Conservation (phyloP, 2,797 vertebrate genomes). For the Babyrousa celebensis region DNA sequence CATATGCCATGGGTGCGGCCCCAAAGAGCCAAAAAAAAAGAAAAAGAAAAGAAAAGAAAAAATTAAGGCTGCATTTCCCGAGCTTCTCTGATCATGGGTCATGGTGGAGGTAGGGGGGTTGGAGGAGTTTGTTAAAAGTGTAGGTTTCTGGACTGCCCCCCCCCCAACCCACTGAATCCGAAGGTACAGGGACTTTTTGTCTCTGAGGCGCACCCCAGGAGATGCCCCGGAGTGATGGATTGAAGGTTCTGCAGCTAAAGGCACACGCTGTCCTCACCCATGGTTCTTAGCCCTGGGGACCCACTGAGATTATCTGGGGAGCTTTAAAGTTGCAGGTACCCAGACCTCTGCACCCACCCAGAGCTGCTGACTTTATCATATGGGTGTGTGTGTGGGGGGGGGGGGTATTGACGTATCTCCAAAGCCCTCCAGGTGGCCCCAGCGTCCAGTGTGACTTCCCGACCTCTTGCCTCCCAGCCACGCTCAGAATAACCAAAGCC, state of each 20-base stretch:
- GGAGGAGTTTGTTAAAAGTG: neutral
- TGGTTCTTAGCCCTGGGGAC: neutral
- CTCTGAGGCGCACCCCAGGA: no score
- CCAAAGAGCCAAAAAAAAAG: no score
- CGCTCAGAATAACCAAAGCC: neutral
- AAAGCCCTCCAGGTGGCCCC: neutral
- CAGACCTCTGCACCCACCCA: neutral
- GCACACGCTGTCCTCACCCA: rapidly evolving
- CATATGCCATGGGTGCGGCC: no score
- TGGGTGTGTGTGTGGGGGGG: neutral
- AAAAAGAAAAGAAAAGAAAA: no score
- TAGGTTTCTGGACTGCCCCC: neutral
- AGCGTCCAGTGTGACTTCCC: neutral
- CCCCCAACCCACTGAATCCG: neutral
- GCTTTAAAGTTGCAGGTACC: neutral
- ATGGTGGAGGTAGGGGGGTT: rapidly evolving
- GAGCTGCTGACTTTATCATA: neutral
- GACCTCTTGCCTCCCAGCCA: neutral
- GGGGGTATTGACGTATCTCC: neutral
- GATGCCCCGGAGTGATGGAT: neutral
- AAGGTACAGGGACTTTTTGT: neutral
- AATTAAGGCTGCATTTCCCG: neutral
- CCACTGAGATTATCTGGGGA: neutral
- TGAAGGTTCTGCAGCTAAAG: neutral
- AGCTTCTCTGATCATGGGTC: neutral